Conservation (phyloP, 2,888 invertebrate genomes). For the Eupithecia insigniata region DNA sequence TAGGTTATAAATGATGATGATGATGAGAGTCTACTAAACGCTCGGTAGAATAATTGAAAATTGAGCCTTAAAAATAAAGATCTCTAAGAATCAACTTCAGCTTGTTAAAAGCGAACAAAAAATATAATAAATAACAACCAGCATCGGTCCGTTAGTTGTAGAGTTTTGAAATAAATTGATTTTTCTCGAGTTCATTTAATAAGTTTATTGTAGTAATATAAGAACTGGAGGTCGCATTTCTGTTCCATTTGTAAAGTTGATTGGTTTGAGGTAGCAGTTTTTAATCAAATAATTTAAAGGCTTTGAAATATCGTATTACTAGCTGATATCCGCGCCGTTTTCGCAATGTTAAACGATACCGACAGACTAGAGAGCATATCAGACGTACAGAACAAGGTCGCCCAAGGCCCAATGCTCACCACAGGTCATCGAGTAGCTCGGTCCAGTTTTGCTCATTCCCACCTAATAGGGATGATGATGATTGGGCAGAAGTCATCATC, state of each 20-base stretch:
- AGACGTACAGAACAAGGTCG: too few species aligned
- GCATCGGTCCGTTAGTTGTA: slow-evolving; percentile 17
- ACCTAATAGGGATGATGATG: too few species aligned
- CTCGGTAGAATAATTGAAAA: background rate
- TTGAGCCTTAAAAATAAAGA: background rate
- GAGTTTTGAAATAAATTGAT: slow-evolving; percentile 41
- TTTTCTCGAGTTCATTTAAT: slow-evolving; percentile 38
- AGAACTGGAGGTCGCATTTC: slow-evolving; percentile 36
- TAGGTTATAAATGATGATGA: background rate
- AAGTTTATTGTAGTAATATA: slow-evolving; percentile 42
- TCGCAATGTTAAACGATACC: too few species aligned
- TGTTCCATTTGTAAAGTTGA: slow-evolving; percentile 46
- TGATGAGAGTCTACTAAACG: background rate
- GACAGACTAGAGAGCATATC: too few species aligned
- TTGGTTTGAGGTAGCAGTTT: slow-evolving; percentile 26
- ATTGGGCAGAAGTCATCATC: too few species aligned
- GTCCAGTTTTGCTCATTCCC: too few species aligned
- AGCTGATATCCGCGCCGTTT: too few species aligned
- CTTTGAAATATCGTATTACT: background rate
- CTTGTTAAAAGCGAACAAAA: background rate
- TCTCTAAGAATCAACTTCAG: background rate
- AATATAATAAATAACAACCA: slow-evolving; percentile 21
- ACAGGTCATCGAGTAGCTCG: too few species aligned
- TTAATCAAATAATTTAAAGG: slow-evolving; percentile 7
- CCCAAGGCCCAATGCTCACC: too few species aligned